Evolutionary conservation across 1,140 invertebrate genomes (phyloP), one percentile per base, ranked within the genome.

Genomic region (Nasonia longicornis): DNA sequence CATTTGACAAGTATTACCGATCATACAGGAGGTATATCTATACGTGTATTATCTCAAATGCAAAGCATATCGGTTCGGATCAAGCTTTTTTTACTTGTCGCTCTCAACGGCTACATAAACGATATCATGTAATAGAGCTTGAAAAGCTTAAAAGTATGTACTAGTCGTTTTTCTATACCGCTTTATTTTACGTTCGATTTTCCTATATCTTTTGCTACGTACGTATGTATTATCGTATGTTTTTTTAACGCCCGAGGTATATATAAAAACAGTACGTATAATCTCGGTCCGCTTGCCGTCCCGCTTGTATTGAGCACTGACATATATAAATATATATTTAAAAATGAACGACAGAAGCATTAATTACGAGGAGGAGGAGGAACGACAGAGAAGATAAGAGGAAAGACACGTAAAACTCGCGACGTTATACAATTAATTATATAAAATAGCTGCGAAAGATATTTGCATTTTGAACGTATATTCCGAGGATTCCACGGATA

Each of bases 281-380:
- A 72, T 77, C 67, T 81, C 35, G 69, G 74, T 77, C 38, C 38
- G 74, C 52, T 81, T 77, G 74, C 74, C 80, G 74, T 81, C 69
- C 74, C 52, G 58, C 45, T 77, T 77, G 31, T 71, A 76, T 77
- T 71, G 31, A 71, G 72, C 48, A 71, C 66, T 22, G 38, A 70
- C 45, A 58, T 70, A 74, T 58, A n/a, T 58, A 58, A 20, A n/a
- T 58, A 58, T n/a, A 20, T 58, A 63, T 69, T 29, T 71, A 67
- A 22, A 8, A 71, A 64, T 8, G 26, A 72, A 29, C 29, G 64
- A 16, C 8, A 64, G 20, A n/a, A 11, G 63, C 2, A 64, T 26
- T 10, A 70, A 22, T 14, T 35, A 31, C 14, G 35, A 38, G 8
- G 12, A 64, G 52, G 22, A 52, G 45, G 22, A 69, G 66, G 3